phyloP scores from a whole-genome alignment of 2,797 vertebrate genomes.

The Setipinna tenuifilis region DNA sequence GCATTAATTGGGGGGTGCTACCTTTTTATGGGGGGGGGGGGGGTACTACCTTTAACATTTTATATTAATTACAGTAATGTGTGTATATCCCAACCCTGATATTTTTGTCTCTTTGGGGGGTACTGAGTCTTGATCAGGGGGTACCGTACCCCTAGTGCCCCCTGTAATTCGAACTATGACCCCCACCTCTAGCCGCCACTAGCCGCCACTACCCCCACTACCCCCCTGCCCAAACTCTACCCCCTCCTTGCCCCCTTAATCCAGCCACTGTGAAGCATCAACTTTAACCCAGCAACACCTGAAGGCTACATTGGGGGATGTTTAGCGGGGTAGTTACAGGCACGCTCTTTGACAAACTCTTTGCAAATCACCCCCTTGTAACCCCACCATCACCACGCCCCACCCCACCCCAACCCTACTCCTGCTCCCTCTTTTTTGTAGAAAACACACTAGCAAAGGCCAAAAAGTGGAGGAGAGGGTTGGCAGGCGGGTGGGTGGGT shows the following conservation, averaged over 20 bases:
- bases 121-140: too few relatives aligned
- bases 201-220: not conserved
- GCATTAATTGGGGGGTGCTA: too few relatives aligned
- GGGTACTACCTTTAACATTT: too few relatives aligned
- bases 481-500: not conserved
- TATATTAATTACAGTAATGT: too few relatives aligned
- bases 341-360: not conserved
- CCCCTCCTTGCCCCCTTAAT: not conserved
- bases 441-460: not conserved
- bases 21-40: too few relatives aligned
- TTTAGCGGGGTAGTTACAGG: constrained; percentile 35
- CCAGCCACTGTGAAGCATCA: not conserved
- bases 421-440: not conserved
- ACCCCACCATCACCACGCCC: constrained; percentile 49
- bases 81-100: too few relatives aligned
- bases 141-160: too few relatives aligned
- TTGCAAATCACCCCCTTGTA: not conserved
- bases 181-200: not conserved
- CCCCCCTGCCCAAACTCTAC: not conserved
- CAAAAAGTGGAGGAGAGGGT: constrained; percentile 8
- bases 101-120: too few relatives aligned
- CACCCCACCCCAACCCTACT: too few relatives aligned
- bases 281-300: constrained; percentile 19
- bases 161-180: too few relatives aligned
- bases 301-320: constrained; percentile 47